Evolutionary conservation across 92 coral and sea anemone species (phyloP).

Genomic region (Desmophyllum pertusum): DNA sequence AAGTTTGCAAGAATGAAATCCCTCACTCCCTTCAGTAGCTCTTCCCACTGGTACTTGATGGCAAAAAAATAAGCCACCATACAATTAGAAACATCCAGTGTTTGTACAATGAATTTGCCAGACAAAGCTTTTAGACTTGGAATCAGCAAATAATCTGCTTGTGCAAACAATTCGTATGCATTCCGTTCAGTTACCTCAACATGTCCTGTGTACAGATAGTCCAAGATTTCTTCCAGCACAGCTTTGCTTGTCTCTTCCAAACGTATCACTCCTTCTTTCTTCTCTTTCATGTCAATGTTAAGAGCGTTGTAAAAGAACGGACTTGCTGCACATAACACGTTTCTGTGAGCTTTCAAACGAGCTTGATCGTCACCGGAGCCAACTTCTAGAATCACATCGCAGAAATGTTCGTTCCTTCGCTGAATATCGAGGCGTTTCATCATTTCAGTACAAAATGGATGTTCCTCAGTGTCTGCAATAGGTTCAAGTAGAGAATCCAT

Average conservation of each 20-base stretch:
- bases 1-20: too few species aligned
- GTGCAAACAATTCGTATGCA: too few species aligned
- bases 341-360: not conserved
- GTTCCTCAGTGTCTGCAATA: not conserved
- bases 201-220: not conserved
- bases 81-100: too few species aligned
- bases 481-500: not conserved
- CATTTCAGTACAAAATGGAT: not conserved
- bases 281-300: not conserved
- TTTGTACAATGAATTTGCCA: too few species aligned
- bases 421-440: constrained; percentile 1
- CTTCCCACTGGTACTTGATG: too few species aligned
- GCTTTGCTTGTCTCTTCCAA: not conserved
- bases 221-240: not conserved
- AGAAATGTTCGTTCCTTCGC: not conserved
- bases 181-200: too few species aligned
- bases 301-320: not conserved
- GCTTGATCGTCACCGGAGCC: not conserved
- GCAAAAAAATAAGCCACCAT: too few species aligned
- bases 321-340: constrained; percentile 4
- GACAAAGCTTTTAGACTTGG: too few species aligned
- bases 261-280: not conserved
- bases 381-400: constrained; percentile 9
- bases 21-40: too few species aligned
- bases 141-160: too few species aligned